A percentile compares a stretch with the other conserved stretches of the same genome.
These are phyloP conservation scores for Phataginus tetradactyla DNA, from an alignment of 2,797 vertebrate species.

Conservation along the genomic window DNA sequence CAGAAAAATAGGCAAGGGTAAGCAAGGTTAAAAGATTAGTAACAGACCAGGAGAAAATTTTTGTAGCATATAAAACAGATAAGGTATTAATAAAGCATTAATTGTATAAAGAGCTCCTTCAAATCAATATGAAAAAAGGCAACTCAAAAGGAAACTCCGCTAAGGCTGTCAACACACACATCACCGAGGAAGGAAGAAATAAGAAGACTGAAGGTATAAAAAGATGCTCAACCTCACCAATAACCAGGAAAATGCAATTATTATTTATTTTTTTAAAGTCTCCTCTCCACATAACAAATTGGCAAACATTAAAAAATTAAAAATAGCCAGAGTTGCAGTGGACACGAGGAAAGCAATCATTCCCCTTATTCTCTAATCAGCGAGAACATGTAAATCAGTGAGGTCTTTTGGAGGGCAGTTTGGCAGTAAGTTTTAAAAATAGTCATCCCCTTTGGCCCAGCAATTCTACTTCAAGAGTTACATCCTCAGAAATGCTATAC, in stretches of 20 bases:
- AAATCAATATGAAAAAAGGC: background rate
- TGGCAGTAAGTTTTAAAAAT: background rate
- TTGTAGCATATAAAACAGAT: background rate
- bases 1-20: background rate
- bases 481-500: background rate
- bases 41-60: background rate
- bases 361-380: background rate
- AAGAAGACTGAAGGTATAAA: background rate
- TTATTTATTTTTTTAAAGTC: background rate
- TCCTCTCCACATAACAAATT: background rate
- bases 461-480: background rate
- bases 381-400: background rate
- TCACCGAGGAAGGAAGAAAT: constrained; percentile 17
- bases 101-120: background rate
- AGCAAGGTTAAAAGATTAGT: background rate
- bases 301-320: background rate
- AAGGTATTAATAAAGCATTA: background rate
- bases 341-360: background rate
- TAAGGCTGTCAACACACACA: background rate
- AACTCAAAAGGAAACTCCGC: background rate
- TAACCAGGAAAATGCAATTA: background rate
- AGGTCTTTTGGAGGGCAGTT: background rate
- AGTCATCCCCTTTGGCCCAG: background rate
- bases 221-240: background rate
- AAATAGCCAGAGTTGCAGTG: background rate